phyloP scores from a whole-genome alignment of 2,113 vertebrate species.

The Bujurquina vittata region DNA sequence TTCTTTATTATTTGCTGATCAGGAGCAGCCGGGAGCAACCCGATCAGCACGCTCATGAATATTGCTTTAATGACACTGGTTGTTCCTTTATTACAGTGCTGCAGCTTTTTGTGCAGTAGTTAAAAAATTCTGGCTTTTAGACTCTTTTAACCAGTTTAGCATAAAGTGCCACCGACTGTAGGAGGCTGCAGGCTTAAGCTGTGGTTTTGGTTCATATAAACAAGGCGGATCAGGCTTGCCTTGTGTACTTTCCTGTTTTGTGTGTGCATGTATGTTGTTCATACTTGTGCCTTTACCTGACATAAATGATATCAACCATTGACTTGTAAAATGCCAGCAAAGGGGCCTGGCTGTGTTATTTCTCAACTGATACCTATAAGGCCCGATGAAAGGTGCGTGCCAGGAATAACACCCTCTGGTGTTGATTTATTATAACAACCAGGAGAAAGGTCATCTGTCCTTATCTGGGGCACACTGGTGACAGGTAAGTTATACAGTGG shows the following conservation, averaged over 20 bases:
- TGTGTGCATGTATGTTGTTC: not conserved
- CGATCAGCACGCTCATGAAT: conserved; percentile 55
- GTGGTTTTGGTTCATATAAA: not conserved
- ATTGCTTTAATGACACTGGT: conserved; percentile 41
- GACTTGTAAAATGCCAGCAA: conserved; percentile 52
- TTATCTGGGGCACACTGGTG: conserved; percentile 69
- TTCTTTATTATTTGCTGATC: conserved; percentile 52
- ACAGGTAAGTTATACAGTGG: conserved; percentile 68
- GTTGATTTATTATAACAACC: conserved; percentile 73
- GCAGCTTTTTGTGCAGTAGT: conserved; percentile 25
- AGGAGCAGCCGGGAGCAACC: conserved; percentile 29
- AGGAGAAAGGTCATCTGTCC: conserved; percentile 73
- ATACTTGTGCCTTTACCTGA: conserved; percentile 44
- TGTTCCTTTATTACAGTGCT: conserved; percentile 1
- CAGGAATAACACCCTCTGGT: conserved; percentile 63
- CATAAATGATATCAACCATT: conserved; percentile 64
- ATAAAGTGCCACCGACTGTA: not conserved
- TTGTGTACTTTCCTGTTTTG: not conserved
- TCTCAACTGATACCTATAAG: conserved; percentile 67
- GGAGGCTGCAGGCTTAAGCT: not conserved
- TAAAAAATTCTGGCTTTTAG: not conserved
- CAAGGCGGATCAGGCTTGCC: not conserved
- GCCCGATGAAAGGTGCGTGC: conserved; percentile 45
- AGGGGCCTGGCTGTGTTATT: conserved; percentile 56
- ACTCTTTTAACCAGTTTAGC: conserved; percentile 1